Conservation (phyloP, 2,113 vertebrate genomes). For the Aix galericulata region DNA sequence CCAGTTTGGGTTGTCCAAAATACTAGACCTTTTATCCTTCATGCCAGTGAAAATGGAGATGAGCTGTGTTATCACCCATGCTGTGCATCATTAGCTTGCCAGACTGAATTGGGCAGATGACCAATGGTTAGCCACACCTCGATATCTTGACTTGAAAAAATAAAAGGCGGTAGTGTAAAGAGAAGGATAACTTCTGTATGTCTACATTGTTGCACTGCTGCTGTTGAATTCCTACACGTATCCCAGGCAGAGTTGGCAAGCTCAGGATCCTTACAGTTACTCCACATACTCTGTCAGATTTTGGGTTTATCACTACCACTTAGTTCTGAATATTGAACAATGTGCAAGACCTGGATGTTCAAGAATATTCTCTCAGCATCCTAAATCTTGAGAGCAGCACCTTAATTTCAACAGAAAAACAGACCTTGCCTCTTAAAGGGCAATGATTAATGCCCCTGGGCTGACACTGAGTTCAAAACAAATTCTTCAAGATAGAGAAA, state of each 20-base stretch:
- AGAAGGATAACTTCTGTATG: not conserved
- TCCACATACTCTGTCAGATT: not conserved
- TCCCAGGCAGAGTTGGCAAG: not conserved
- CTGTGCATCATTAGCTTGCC: not conserved
- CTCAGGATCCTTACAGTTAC: not conserved
- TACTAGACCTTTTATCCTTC: not conserved
- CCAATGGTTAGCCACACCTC: not conserved
- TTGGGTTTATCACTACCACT: not conserved
- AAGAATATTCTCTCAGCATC: not conserved
- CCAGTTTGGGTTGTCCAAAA: not conserved
- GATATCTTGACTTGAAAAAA: not conserved
- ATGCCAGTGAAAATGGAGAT: not conserved
- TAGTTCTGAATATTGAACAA: not conserved
- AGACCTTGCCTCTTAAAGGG: not conserved
- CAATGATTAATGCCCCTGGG: not conserved
- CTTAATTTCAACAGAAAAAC: not conserved
- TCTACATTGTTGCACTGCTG: not conserved
- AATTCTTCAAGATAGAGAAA: not conserved
- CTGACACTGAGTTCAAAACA: not conserved
- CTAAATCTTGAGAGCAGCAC: not conserved
- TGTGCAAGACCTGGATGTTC: not conserved
- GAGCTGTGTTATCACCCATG: not conserved
- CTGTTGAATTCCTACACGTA: not conserved
- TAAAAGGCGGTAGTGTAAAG: rapidly evolving
- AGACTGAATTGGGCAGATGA: not conserved